Evolutionary conservation across 2,888 invertebrate genomes (phyloP).

Genomic region (Smittia aterrima): DNA sequence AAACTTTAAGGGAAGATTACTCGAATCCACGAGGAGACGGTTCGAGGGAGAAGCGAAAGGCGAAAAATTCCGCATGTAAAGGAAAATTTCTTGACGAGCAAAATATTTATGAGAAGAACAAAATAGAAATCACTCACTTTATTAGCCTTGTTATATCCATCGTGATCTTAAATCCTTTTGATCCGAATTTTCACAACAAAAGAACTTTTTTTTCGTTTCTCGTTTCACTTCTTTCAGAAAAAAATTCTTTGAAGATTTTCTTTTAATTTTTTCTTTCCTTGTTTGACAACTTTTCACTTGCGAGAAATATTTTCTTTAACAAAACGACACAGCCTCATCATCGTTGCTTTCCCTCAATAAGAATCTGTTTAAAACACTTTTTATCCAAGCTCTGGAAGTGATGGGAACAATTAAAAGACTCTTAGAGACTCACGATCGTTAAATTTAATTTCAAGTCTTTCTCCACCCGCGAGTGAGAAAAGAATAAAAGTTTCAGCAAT

Average conservation of each 20-base stretch:
- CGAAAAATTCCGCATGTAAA: neutral
- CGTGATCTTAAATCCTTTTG: conserved; percentile 44
- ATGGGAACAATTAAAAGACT: neutral
- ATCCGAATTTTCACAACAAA: conserved; percentile 20
- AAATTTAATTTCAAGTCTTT: conserved; percentile 5
- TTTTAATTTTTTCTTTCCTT: conserved; percentile 2
- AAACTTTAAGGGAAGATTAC: neutral
- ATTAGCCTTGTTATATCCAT: conserved; percentile 55
- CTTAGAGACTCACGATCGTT: neutral
- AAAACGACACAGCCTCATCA: neutral
- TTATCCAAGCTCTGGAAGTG: too few relatives aligned
- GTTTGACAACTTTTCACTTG: neutral
- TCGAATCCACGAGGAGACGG: too few relatives aligned
- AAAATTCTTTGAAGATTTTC: neutral
- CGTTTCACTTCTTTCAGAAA: neutral
- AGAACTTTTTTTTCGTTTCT: neutral
- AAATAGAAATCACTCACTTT: conserved; percentile 48
- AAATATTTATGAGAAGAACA: neutral
- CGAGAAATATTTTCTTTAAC: neutral
- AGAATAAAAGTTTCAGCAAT: neutral
- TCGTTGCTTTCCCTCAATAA: neutral
- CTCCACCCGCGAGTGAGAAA: neutral
- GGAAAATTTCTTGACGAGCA: neutral
- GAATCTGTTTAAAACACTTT: neutral
- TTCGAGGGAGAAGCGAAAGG: neutral